Evolutionary conservation across 2,888 invertebrate species (phyloP).

Genomic region (Itoplectis maculator): DNA sequence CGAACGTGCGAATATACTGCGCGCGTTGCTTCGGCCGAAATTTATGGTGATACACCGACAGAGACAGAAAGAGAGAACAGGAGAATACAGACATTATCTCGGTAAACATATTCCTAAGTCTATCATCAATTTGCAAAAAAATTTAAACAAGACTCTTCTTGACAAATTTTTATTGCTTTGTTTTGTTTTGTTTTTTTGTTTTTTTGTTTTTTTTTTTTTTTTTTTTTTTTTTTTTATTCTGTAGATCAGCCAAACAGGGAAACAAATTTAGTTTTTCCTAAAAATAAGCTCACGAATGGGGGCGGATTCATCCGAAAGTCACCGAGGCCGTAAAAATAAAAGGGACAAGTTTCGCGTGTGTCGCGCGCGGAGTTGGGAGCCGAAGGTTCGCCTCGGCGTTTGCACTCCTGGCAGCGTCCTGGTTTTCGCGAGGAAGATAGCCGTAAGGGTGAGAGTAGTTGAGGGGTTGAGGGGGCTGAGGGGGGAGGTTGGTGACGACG

Average conservation of each 20-base stretch:
- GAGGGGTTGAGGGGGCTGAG: too few relatives aligned
- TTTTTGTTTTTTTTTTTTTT: neutral
- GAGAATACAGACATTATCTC: neutral
- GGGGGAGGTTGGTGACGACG: slow-evolving; percentile 63
- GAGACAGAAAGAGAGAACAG: too few relatives aligned
- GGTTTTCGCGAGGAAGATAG: slow-evolving; percentile 50
- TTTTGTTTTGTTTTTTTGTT: neutral
- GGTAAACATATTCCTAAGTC: neutral
- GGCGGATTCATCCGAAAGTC: slow-evolving; percentile 6
- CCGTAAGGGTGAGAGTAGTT: slow-evolving; percentile 35
- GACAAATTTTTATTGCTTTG: neutral
- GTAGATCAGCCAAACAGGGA: neutral
- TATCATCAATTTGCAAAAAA: neutral
- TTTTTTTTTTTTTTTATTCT: neutral
- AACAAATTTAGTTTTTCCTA: neutral
- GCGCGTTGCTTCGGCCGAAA: slow-evolving; percentile 28
- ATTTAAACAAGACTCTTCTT: neutral
- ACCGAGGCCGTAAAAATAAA: slow-evolving; percentile 32
- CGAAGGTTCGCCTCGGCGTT: slow-evolving; percentile 57
- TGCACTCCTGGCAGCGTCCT: slow-evolving; percentile 53
- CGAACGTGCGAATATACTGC: slow-evolving; percentile 55
- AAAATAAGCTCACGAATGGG: slow-evolving; percentile 1
- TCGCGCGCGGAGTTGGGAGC: slow-evolving; percentile 1
- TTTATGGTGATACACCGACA: slow-evolving; percentile 42
- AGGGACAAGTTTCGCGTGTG: slow-evolving; percentile 27